Conservation (phyloP, 2,113 vertebrate species). For the Pipa parva region DNA sequence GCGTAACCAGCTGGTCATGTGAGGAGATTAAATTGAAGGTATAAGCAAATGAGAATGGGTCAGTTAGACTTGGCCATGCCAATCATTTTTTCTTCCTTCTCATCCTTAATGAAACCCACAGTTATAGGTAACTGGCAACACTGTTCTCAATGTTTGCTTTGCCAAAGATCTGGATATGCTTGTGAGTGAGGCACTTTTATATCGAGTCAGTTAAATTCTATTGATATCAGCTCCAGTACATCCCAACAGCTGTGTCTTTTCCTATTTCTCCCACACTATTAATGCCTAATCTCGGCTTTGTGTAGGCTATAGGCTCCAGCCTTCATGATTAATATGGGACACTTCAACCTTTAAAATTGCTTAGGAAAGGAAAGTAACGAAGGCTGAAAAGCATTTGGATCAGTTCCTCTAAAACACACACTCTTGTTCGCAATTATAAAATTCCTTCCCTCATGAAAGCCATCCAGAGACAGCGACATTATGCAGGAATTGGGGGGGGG, state of each 20-base stretch:
- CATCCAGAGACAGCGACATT: constrained; percentile 27
- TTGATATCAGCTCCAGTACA: no score
- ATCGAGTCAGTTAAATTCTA: no score
- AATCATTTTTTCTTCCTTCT: no score
- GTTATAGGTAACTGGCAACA: no score
- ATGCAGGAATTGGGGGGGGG: constrained; percentile 12
- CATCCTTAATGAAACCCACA: no score
- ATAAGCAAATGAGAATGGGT: no score
- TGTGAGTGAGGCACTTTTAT: no score
- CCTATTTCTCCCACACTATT: constrained; percentile 6
- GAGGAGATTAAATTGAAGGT: no score
- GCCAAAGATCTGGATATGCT: no score
- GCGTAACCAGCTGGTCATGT: no score
- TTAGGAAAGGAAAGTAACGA: constrained; percentile 26
- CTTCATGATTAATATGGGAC: constrained; percentile 13
- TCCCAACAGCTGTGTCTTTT: constrained; percentile 25
- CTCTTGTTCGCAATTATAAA: constrained; percentile 28
- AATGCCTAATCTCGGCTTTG: constrained; percentile 18
- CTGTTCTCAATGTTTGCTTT: no score
- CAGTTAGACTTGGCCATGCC: no score
- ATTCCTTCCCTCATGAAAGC: constrained; percentile 33
- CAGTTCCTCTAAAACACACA: constrained; percentile 29
- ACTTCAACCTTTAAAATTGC: constrained; percentile 13
- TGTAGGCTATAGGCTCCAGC: constrained; percentile 29
- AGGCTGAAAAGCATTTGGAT: constrained; percentile 30